These are phyloP conservation scores for Sarcophaga rosellei DNA, from an alignment of 2,888 invertebrate genomes.

Conservation along the genomic window DNA sequence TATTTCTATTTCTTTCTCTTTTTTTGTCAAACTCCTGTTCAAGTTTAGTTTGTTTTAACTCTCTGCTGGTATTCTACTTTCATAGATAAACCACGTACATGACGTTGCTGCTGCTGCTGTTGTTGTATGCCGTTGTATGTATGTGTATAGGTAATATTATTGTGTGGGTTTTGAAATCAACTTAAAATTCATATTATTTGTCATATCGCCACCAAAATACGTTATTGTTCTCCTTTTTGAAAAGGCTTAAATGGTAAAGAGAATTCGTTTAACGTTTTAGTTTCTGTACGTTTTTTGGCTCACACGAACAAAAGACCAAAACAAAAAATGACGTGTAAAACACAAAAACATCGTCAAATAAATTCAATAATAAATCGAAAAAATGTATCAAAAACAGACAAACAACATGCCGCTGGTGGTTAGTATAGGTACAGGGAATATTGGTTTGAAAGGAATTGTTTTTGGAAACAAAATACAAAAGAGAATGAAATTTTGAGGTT, in stretches of 20 bases:
- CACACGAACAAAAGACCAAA: neutral
- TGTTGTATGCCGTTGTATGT: neutral
- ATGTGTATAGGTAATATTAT: neutral
- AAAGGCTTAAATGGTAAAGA: neutral
- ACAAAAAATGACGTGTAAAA: constrained; percentile 15
- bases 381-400: neutral
- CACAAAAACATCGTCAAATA: constrained; percentile 19
- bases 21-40: neutral
- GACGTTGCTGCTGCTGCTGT: neutral
- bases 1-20: neutral
- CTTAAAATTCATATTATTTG: constrained; percentile 31
- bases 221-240: constrained; percentile 1
- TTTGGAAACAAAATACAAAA: too few species aligned
- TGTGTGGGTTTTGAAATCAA: neutral
- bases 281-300: neutral
- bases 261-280: neutral
- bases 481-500: too few species aligned
- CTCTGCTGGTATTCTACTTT: neutral
- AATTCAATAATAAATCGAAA: constrained; percentile 33
- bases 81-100: constrained; percentile 26
- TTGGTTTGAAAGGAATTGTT: too few species aligned
- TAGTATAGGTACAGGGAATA: neutral
- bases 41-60: constrained; percentile 11
- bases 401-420: neutral
- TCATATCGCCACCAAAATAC: constrained; percentile 32